Percentiles rank a stretch among this genome's conserved stretches.
phyloP scores from a whole-genome alignment of 1,140 invertebrate genomes.

The Listronotus bonariensis region DNA sequence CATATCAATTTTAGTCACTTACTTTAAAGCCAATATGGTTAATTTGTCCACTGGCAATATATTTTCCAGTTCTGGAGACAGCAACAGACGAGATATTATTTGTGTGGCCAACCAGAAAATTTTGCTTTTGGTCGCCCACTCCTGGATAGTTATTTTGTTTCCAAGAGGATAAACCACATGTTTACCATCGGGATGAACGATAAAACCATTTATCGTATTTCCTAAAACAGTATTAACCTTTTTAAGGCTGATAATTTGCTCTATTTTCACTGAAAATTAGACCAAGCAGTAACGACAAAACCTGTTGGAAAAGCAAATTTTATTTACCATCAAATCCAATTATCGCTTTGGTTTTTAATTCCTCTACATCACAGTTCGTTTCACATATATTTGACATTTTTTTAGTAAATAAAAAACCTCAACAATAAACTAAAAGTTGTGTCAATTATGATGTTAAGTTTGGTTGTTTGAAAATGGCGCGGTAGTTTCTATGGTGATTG shows the following conservation, averaged over 20 bases:
- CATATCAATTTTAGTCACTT: conserved; percentile 10
- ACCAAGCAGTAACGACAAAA: neutral
- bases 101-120: conserved; percentile 81
- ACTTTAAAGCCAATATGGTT: conserved; percentile 90
- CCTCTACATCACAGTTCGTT: conserved; percentile 58
- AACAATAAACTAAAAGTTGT: neutral
- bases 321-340: conserved; percentile 75
- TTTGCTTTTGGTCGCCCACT: conserved; percentile 74
- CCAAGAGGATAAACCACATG: conserved; percentile 84
- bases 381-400: conserved; percentile 31
- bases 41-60: conserved; percentile 85
- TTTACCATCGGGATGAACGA: conserved; percentile 75
- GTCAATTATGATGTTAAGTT: too few species aligned
- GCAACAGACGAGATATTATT: conserved; percentile 82
- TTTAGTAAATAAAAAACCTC: conserved; percentile 1
- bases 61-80: conserved; percentile 74
- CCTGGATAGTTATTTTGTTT: conserved; percentile 79
- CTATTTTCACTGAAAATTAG: conserved; percentile 9
- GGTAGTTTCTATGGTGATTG: neutral
- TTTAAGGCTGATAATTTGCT: neutral
- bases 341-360: conserved; percentile 66
- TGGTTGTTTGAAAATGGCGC: conserved; percentile 18
- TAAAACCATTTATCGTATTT: conserved; percentile 69
- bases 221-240: conserved; percentile 58
- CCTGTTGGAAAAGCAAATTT: conserved; percentile 12